phyloP scores from a whole-genome alignment of 2,113 vertebrate genomes.

The Istiophorus platypterus region DNA sequence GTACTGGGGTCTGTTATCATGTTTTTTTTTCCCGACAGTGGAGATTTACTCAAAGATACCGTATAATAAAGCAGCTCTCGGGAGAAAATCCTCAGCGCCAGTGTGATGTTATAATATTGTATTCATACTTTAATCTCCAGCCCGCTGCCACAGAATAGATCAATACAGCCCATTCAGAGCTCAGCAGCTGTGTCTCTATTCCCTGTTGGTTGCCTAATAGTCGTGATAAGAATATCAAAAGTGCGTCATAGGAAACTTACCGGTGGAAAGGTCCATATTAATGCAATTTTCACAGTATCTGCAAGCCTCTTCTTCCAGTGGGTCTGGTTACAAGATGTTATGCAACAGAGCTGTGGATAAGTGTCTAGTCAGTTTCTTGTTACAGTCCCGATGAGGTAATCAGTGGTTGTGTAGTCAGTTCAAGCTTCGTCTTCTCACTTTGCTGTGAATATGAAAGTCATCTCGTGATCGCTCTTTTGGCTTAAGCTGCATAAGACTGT shows the following conservation, averaged over 20 bases:
- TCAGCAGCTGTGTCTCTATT: slow-evolving; percentile 50
- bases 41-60: slow-evolving; percentile 59
- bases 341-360: slow-evolving; percentile 42
- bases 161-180: slow-evolving; percentile 65
- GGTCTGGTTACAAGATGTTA: slow-evolving; percentile 69
- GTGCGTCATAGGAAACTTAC: slow-evolving; percentile 41
- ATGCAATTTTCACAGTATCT: slow-evolving; percentile 64
- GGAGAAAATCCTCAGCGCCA: slow-evolving; percentile 48
- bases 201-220: slow-evolving; percentile 69
- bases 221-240: slow-evolving; percentile 69
- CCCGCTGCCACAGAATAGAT: slow-evolving; percentile 67
- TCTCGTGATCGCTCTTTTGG: not conserved
- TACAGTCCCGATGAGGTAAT: not conserved
- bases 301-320: slow-evolving; percentile 45
- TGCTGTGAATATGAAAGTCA: slow-evolving; percentile 15
- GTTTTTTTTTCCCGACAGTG: slow-evolving; percentile 42
- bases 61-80: slow-evolving; percentile 53
- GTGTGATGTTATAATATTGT: slow-evolving; percentile 63
- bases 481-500: not conserved
- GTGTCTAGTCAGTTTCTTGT: slow-evolving; percentile 23
- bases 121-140: slow-evolving; percentile 71
- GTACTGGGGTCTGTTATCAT: slow-evolving; percentile 29
- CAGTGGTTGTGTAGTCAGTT: not conserved
- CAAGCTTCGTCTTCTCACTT: not conserved
- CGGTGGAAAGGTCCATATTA: slow-evolving; percentile 72